phyloP scores from a whole-genome alignment of 2,888 invertebrate genomes.

The Epiblema foenella region DNA sequence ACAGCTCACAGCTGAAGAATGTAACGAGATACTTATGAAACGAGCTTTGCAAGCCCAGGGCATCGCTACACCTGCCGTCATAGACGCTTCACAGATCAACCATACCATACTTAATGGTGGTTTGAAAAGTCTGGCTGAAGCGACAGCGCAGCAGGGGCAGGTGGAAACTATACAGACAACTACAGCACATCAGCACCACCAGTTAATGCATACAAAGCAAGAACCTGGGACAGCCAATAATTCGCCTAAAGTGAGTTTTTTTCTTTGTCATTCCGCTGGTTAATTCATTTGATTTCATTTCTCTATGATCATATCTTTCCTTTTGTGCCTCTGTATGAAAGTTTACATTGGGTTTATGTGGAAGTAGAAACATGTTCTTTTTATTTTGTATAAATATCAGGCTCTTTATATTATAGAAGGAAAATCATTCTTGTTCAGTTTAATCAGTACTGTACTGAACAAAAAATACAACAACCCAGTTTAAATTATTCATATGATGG shows the following conservation, averaged over 20 bases:
- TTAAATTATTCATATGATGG: too few relatives aligned
- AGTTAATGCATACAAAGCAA: conserved; percentile 82
- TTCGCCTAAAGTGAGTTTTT: conserved; percentile 78
- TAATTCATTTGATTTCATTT: too few relatives aligned
- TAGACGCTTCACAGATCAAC: conserved; percentile 78
- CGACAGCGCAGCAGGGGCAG: conserved; percentile 67
- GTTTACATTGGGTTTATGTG: neutral
- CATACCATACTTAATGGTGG: conserved; percentile 76
- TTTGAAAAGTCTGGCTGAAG: conserved; percentile 74
- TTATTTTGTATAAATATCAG: too few relatives aligned
- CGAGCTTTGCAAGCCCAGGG: conserved; percentile 88
- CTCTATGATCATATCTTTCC: conserved; percentile 4
- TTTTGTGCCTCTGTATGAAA: neutral
- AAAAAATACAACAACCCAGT: too few relatives aligned
- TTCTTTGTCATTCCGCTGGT: too few relatives aligned
- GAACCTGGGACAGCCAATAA: conserved; percentile 86
- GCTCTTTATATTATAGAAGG: too few relatives aligned
- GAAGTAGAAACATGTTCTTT: too few relatives aligned
- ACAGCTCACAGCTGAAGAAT: conserved; percentile 90
- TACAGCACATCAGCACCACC: conserved; percentile 75
- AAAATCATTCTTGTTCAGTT: too few relatives aligned
- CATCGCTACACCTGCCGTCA: conserved; percentile 79
- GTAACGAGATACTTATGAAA: conserved; percentile 91
- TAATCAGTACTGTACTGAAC: too few relatives aligned
- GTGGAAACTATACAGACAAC: conserved; percentile 70